Evolutionary conservation across 2,113 vertebrate species (phyloP).

Genomic region (Petromus typicus): DNA sequence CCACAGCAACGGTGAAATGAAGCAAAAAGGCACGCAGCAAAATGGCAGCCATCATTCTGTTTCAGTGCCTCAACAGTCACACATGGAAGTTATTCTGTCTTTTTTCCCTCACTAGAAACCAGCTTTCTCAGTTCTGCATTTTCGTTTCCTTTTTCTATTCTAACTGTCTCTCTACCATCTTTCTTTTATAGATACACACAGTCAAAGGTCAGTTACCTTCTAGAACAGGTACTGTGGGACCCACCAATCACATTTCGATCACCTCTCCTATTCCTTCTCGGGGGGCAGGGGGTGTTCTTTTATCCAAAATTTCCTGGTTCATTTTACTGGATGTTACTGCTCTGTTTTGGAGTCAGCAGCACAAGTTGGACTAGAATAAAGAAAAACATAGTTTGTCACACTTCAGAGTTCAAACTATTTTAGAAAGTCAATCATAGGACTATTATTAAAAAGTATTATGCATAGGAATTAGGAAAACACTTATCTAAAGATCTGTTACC

Average conservation of each 20-base stretch:
- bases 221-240: neutral
- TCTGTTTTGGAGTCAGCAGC: conserved; percentile 50
- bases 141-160: neutral
- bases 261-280: neutral
- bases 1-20: conserved; percentile 16
- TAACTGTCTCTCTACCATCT: neutral
- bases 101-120: neutral
- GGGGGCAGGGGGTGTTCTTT: neutral
- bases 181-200: conserved; percentile 65
- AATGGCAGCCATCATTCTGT: conserved; percentile 32
- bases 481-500: neutral
- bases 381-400: conserved; percentile 43
- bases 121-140: neutral
- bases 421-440: neutral
- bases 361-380: conserved; percentile 43
- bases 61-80: neutral
- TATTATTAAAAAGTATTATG: neutral
- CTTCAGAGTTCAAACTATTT: neutral
- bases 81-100: neutral
- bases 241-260: neutral
- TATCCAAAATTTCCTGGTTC: conserved; percentile 55
- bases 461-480: neutral
- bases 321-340: neutral
- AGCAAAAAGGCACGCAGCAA: conserved; percentile 48
- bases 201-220: conserved; percentile 13